Evolutionary conservation across 2,797 vertebrate species (phyloP), one percentile per base, ranked within the genome.

Genomic region (Xyrichtys novacula): DNA sequence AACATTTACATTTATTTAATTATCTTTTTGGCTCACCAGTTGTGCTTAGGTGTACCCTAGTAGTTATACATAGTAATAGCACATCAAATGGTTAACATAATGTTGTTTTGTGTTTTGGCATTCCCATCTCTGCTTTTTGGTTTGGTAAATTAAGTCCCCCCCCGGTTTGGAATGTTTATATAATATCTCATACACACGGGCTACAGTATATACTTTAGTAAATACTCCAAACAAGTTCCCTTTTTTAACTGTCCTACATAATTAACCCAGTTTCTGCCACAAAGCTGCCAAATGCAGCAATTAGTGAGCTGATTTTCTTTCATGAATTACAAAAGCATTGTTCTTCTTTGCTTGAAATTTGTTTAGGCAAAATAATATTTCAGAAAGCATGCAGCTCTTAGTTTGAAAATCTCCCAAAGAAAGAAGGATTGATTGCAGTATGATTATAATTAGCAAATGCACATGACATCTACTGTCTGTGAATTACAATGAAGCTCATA

Each of bases 381-480:
- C 57, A 26, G 16, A 54, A 55, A 68, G 36, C 71, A 59, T 73
- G 20, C 26, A 20, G 17, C 29, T 9, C 44, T 76, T 71, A 78
- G 69, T 78, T 69, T 25, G 6, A 50, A n/a, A 66, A 57, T 56
- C 62, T 50, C 22, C 38, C 31, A 31, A 80, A 84, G 78, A 47
- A 64, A 63, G 43, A 48, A 0, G 55, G 32, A 65, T 82, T 82
- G 60, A 82, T 74, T 76, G 66, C 23, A 67, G 62, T 78, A 34
- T 70, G 67, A 78, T 40, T 65, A 64, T 59, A 72, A 76, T 62
- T 69, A 78, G 58, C 20, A 58, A 43, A 80, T 73, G 57, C 46
- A 48, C 62, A 80, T 83, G 50, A 81, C 80, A 81, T 43, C 77
- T 81, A 47, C 77, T 81, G 79, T 69, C 56, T 65, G 31, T 78